Percentiles rank a stretch among this genome's conserved stretches.
Conservation (phyloP, 92 coral and sea anemone genomes). For the Nematostella vectensis region DNA sequence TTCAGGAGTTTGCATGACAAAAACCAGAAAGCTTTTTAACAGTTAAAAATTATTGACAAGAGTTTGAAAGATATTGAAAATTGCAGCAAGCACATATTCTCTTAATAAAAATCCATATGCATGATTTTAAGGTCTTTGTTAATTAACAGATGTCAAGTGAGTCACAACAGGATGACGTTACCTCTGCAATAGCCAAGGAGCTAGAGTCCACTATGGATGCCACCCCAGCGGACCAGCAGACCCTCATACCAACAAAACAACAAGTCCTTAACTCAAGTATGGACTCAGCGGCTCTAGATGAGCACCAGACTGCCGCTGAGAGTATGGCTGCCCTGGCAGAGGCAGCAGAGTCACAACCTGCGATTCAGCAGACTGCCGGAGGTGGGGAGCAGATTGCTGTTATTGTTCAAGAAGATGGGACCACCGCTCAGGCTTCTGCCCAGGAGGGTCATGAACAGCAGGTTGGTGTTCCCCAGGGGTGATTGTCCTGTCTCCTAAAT, state of each 20-base stretch:
- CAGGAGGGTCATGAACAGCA: too few relatives aligned
- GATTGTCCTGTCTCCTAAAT: too few relatives aligned
- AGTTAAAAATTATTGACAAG: too few relatives aligned
- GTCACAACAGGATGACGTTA: background rate
- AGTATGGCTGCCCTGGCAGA: background rate
- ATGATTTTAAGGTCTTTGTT: too few relatives aligned
- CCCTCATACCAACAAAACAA: constrained; percentile 1
- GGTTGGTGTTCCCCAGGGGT: too few relatives aligned
- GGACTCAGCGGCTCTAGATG: background rate
- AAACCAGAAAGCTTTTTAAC: too few relatives aligned
- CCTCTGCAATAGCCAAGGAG: background rate
- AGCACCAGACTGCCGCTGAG: background rate
- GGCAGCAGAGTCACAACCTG: background rate
- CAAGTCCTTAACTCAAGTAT: background rate
- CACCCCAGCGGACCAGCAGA: background rate
- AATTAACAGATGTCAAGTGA: background rate
- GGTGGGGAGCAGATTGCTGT: background rate
- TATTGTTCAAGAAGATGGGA: background rate
- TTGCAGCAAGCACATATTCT: too few relatives aligned
- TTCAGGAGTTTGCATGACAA: too few relatives aligned
- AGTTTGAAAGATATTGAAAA: too few relatives aligned
- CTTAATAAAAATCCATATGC: too few relatives aligned
- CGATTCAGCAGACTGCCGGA: background rate
- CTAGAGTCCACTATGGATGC: background rate
- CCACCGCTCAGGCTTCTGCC: too few relatives aligned